A percentile compares a stretch with the other conserved stretches of the same genome.
These are phyloP conservation scores for Magallana gigas DNA, from an alignment of 1,140 invertebrate species.

Conservation along the genomic window DNA sequence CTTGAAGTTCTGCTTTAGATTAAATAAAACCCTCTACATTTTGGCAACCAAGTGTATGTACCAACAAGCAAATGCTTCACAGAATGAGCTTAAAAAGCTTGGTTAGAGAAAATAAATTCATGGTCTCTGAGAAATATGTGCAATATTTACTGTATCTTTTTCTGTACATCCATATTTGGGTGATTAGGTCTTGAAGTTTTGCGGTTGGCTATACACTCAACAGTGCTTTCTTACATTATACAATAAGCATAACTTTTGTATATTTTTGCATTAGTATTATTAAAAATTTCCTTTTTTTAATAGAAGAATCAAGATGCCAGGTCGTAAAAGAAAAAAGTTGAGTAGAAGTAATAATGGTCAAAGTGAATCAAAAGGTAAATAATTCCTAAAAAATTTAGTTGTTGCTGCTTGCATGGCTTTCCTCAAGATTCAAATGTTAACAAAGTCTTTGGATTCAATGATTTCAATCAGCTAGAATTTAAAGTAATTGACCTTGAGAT, in stretches of 20 bases:
- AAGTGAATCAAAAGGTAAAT: slow-evolving; percentile 6
- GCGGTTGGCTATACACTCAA: background rate
- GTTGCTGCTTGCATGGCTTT: slow-evolving; percentile 4
- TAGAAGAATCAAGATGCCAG: slow-evolving; percentile 5
- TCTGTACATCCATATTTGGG: background rate
- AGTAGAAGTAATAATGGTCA: slow-evolving; percentile 1
- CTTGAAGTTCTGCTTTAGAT: background rate
- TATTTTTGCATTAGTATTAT: slow-evolving; percentile 7
- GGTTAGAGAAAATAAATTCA: slow-evolving; percentile 2
- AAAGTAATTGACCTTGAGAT: background rate
- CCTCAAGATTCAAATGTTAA: slow-evolving; percentile 1
- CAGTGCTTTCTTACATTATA: slow-evolving; percentile 6
- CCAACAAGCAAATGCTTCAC: slow-evolving; percentile 4
- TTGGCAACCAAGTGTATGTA: background rate
- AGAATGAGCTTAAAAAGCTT: slow-evolving; percentile 1
- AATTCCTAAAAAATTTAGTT: background rate
- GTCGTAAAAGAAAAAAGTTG: slow-evolving; percentile 6
- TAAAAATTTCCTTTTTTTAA: slow-evolving; percentile 4
- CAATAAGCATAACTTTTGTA: slow-evolving; percentile 6
- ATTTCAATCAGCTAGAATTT: slow-evolving; percentile 1
- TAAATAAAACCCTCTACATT: slow-evolving; percentile 6
- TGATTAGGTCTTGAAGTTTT: background rate
- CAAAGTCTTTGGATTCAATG: slow-evolving; percentile 1
- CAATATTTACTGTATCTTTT: slow-evolving; percentile 7
- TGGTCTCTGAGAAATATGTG: slow-evolving; percentile 5